Percentiles rank a stretch among this genome's conserved stretches.
phyloP scores from a whole-genome alignment of 2,888 invertebrate species.

The Miltochrista miniata region DNA sequence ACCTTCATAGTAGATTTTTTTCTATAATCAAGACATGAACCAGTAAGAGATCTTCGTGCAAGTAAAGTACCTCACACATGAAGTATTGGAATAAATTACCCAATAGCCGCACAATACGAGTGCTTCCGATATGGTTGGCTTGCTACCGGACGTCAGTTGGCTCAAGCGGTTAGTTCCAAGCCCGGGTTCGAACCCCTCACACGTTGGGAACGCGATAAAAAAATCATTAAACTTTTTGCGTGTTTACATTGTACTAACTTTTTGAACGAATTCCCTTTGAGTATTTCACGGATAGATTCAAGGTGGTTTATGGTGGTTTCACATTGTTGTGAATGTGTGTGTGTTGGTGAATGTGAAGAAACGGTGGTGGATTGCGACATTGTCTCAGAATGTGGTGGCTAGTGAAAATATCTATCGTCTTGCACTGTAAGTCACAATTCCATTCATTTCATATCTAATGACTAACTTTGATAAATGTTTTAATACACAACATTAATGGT shows the following conservation, averaged over 20 bases:
- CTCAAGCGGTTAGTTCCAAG: constrained; percentile 70
- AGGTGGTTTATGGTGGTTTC: constrained; percentile 17
- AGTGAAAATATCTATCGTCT: constrained; percentile 56
- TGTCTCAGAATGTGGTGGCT: constrained; percentile 61
- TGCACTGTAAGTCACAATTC: constrained; percentile 72
- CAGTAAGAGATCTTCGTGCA: constrained; percentile 1
- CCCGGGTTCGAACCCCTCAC: constrained; percentile 77
- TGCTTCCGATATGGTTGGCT: constrained; percentile 75
- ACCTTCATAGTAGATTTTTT: not conserved
- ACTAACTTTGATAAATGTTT: no score
- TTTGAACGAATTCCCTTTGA: constrained; percentile 25
- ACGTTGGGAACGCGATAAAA: constrained; percentile 51
- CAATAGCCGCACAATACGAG: constrained; percentile 67
- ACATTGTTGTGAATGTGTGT: constrained; percentile 15
- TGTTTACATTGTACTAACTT: constrained; percentile 24
- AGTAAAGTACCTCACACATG: constrained; percentile 16
- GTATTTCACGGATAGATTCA: constrained; percentile 11
- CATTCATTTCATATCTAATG: no score
- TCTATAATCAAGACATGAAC: no score
- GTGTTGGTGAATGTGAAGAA: constrained; percentile 17
- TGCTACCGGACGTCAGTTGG: constrained; percentile 74
- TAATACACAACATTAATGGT: no score
- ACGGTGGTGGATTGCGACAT: constrained; percentile 11
- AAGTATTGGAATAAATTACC: constrained; percentile 63
- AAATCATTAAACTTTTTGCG: constrained; percentile 20